phyloP scores from a whole-genome alignment of 2,888 invertebrate species.

The Clostera curtula region DNA sequence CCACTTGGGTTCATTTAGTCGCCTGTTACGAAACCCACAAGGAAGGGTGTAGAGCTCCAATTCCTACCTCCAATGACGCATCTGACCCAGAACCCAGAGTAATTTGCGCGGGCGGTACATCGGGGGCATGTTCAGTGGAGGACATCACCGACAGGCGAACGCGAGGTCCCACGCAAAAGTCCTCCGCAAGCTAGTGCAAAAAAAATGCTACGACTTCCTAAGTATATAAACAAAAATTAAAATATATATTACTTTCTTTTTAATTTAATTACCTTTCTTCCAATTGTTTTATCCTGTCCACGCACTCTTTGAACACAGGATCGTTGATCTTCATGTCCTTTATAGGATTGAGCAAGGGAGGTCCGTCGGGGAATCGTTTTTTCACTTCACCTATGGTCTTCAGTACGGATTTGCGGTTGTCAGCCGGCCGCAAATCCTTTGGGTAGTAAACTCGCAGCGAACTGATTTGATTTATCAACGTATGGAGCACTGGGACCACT shows the following conservation, averaged over 20 bases:
- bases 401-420: conserved; percentile 88
- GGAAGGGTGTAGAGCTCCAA: no score
- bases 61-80: no score
- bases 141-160: no score
- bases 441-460: conserved; percentile 94
- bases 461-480: conserved; percentile 89
- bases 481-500: conserved; percentile 90
- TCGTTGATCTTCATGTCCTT: conserved; percentile 97
- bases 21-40: no score
- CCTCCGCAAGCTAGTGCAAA: no score
- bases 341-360: conserved; percentile 93
- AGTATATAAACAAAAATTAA: no score
- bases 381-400: conserved; percentile 92
- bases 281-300: conserved; percentile 87
- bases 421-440: conserved; percentile 88
- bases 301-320: conserved; percentile 83
- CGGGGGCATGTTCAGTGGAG: no score
- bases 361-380: conserved; percentile 89
- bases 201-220: no score
- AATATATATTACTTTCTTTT: not conserved
- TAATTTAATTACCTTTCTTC: conserved; percentile 77
- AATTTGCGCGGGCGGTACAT: no score
- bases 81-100: no score
- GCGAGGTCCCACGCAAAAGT: no score
- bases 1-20: no score